phyloP scores from a whole-genome alignment of 2,797 vertebrate species.

The Gymnocypris eckloni region DNA sequence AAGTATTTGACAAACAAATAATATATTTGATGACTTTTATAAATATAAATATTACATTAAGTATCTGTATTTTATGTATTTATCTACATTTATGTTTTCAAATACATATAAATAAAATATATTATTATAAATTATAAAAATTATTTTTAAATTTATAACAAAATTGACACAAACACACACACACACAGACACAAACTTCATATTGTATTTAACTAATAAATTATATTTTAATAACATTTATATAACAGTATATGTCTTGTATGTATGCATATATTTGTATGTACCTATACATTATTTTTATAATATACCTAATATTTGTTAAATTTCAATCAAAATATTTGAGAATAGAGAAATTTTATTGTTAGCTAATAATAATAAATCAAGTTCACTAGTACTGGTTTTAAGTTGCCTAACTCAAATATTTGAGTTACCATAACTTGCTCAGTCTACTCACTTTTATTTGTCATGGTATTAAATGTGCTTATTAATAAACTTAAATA shows the following conservation, averaged over 20 bases:
- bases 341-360: neutral
- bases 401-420: neutral
- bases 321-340: neutral
- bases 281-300: neutral
- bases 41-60: neutral
- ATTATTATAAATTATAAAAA: neutral
- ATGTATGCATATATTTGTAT: neutral
- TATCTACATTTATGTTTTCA: neutral
- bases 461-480: neutral
- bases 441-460: neutral
- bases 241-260: neutral
- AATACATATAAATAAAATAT: neutral
- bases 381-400: neutral
- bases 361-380: neutral
- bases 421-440: neutral
- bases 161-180: no score
- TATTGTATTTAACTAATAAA: no score
- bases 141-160: no score
- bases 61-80: neutral
- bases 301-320: neutral
- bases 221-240: neutral
- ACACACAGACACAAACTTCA: no score
- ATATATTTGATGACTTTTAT: neutral
- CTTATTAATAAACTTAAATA: neutral
- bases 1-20: neutral